Base-by-base conservation (phyloP, 2,113 vertebrate genomes). In the Euleptes europaea region DNA sequence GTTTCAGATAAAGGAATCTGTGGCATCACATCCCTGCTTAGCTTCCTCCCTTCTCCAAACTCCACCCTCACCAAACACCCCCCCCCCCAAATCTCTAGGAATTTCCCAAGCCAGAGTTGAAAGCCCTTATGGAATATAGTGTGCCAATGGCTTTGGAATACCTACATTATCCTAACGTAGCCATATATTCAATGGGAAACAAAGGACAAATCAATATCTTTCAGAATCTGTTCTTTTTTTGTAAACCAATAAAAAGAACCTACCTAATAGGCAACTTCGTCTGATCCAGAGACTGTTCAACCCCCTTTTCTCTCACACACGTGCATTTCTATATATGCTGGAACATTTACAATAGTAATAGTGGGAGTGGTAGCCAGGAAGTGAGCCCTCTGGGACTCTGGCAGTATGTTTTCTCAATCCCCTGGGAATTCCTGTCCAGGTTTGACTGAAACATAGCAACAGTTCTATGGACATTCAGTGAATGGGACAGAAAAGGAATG, bases 381-480 rank as follows among this genome's bases (percentile, higher is more conserved):
- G 33, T 5, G 8, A 60, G 51, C 23, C n/a, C 17, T 80, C 23
- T 69, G 65, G 12, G 47, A 80, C 42, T 80, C n/a, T 47, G 44
- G 49, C 33, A 40, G 35, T 33, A 2, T 65, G 57, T n/a, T 65
- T 15, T 42, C 17, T 84, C 73, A 57, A 4, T 38, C 67, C 69
- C 35, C 33, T 72, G 49, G 44, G 77, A 40, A 80, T 51, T 51
- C 70, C 57, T 5, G 23, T 80, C 51, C 44, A 44, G 17, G 44
- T 80, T 73, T 33, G 23, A 4, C 23, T 85, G 42, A 49, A 85
- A 51, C 44, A 71, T 63, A 51, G 84, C 78, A 85, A 80, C 70
- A n/a, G 33, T 28, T 65, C 10, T 80, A 26, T 11, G 42, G 72
- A 65, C 49, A 31, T 12, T 51, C 42, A 31, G 38, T 31, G 33